Conservation (phyloP, 2,888 invertebrate genomes). For the Ommatoiulus sabulosus region DNA sequence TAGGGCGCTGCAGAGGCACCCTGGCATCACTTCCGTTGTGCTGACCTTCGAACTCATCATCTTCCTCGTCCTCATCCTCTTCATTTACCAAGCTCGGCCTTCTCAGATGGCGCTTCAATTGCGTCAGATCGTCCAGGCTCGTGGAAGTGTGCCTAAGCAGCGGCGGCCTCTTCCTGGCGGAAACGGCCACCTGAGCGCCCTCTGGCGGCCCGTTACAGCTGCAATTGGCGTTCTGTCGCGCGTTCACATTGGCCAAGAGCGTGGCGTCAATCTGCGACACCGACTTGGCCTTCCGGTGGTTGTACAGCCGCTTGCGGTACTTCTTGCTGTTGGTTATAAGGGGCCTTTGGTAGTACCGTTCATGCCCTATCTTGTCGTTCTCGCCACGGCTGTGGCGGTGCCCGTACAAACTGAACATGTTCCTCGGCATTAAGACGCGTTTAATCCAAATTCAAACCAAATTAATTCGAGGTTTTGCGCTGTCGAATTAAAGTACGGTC, state of each 20-base stretch:
- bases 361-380: constrained; percentile 50
- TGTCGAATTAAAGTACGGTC: not conserved
- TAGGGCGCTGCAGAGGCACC: not conserved
- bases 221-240: not conserved
- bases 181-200: not conserved
- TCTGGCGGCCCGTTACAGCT: not conserved
- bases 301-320: constrained; percentile 52
- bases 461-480: not conserved
- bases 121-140: constrained; percentile 51
- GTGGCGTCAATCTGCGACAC: constrained; percentile 53
- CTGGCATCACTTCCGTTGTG: constrained; percentile 7
- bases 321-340: constrained; percentile 34
- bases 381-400: constrained; percentile 25
- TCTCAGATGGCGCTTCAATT: constrained; percentile 46
- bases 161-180: constrained; percentile 27
- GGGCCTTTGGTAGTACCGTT: constrained; percentile 52
- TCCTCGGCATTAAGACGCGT: constrained; percentile 20
- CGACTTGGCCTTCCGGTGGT: constrained; percentile 53
- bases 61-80: constrained; percentile 49
- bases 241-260: constrained; percentile 42
- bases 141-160: constrained; percentile 54
- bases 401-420: constrained; percentile 54
- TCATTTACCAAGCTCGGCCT: constrained; percentile 54
- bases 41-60: not conserved
- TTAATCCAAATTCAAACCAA: not conserved